phyloP scores from a whole-genome alignment of 1,140 invertebrate species.

The Brachionus asplanchnoidis region DNA sequence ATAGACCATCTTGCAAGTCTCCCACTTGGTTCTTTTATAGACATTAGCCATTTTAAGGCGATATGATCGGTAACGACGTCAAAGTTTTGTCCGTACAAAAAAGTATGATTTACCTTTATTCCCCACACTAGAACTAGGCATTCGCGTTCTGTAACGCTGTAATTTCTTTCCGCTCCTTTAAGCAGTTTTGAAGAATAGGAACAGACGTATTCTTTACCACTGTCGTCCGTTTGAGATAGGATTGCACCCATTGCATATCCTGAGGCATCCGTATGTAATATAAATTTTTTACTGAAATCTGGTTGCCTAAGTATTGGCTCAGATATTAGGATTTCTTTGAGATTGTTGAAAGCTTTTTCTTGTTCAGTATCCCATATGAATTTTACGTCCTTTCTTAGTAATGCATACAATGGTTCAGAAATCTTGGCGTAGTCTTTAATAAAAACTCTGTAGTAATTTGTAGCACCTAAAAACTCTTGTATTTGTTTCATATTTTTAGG shows the following conservation, averaged over 20 bases:
- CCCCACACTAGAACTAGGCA: not conserved
- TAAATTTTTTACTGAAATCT: not conserved
- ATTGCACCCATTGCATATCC: not conserved
- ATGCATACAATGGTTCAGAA: no score
- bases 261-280: slow-evolving; percentile 22
- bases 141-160: not conserved
- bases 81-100: slow-evolving; percentile 35
- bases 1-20: slow-evolving; percentile 47
- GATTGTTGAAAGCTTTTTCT: not conserved
- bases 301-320: slow-evolving; percentile 21
- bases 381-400: not conserved
- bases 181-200: not conserved
- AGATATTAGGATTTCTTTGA: not conserved
- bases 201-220: not conserved
- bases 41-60: no score
- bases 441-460: no score
- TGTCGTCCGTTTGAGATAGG: not conserved
- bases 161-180: slow-evolving; percentile 13
- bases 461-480: no score
- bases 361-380: not conserved
- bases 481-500: no score
- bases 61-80: slow-evolving; percentile 35
- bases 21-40: slow-evolving; percentile 52
- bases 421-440: no score
- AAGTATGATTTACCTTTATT: not conserved